Conservation (phyloP, 2,113 vertebrate genomes). For the Scomber scombrus region DNA sequence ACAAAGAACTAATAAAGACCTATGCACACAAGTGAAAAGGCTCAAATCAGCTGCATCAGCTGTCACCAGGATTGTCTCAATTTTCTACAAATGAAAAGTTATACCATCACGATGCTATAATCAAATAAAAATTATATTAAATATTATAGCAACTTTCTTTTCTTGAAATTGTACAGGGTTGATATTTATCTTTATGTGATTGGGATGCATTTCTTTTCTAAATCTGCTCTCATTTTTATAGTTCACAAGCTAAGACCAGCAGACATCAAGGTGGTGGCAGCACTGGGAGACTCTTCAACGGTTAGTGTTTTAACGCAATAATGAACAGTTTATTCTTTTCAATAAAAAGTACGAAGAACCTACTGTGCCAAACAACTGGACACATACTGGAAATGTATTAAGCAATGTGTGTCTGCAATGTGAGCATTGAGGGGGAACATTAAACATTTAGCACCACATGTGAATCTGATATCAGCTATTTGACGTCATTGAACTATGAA, state of each 20-base stretch:
- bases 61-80: background rate
- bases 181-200: background rate
- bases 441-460: background rate
- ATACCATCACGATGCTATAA: too few relatives aligned
- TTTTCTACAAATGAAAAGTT: too few relatives aligned
- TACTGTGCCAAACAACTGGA: background rate
- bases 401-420: background rate
- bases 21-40: background rate
- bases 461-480: conserved; percentile 21
- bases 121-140: too few relatives aligned
- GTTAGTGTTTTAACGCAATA: conserved; percentile 78
- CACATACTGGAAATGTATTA: too few relatives aligned
- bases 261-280: conserved; percentile 90
- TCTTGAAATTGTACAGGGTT: background rate
- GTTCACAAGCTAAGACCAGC: conserved; percentile 89
- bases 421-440: background rate
- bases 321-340: background rate
- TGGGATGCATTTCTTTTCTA: background rate
- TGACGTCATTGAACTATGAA: conserved; percentile 50
- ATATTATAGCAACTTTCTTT: too few relatives aligned
- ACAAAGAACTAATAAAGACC: too few relatives aligned
- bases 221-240: conserved; percentile 48
- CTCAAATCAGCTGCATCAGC: background rate
- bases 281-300: conserved; percentile 91
- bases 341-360: background rate